A percentile compares a stretch with the other conserved stretches of the same genome.
Conservation (phyloP, 1,140 invertebrate genomes). For the Leptoteleia sp. region DNA sequence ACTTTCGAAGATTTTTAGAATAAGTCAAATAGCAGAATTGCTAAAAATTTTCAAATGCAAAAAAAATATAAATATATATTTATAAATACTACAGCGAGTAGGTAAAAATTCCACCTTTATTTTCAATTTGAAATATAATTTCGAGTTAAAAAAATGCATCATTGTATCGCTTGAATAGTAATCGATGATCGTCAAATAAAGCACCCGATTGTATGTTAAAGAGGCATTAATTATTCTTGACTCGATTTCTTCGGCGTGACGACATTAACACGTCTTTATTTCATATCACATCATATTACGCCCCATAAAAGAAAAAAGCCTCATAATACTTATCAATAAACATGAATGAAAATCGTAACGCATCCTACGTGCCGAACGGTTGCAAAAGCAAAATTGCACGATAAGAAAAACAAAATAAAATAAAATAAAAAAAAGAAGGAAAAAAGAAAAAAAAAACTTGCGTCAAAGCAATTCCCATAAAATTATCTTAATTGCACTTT, state of each 20-base stretch:
- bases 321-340: conserved; percentile 2
- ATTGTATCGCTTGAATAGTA: conserved; percentile 16
- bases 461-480: not conserved
- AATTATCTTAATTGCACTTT: conserved; percentile 8
- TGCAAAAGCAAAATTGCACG: conserved; percentile 1
- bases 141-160: conserved; percentile 12
- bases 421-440: no score
- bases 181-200: conserved; percentile 21
- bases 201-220: conserved; percentile 33
- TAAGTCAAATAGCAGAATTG: no score
- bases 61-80: no score
- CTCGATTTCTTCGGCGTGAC: not conserved
- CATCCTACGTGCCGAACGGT: conserved; percentile 5
- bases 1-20: not conserved
- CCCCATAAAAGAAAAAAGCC: not conserved
- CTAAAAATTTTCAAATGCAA: no score
- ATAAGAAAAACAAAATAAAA: no score
- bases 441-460: no score
- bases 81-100: no score
- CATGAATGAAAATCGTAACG: conserved; percentile 1
- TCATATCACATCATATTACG: not conserved
- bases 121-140: no score
- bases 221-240: conserved; percentile 2
- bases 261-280: not conserved
- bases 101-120: no score